phyloP scores from a whole-genome alignment of 2,113 vertebrate species.

The Aegithalos caudatus region DNA sequence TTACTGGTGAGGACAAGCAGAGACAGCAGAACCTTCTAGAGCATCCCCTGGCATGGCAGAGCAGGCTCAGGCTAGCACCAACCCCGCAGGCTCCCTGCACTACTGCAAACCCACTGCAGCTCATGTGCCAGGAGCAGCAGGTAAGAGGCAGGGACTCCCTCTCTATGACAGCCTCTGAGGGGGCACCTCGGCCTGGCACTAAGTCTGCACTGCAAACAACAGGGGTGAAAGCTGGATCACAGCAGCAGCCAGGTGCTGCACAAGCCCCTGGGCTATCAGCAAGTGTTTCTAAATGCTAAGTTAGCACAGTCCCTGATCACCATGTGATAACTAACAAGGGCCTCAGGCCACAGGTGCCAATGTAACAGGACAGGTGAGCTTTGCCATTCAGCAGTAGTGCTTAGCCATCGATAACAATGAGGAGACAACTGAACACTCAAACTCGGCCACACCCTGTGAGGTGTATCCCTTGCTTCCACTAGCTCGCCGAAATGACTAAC shows the following conservation, averaged over 20 bases:
- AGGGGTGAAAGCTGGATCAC: neutral
- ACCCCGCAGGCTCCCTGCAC: neutral
- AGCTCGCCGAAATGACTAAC: neutral
- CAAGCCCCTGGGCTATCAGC: neutral
- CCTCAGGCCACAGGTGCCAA: neutral
- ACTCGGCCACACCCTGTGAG: neutral
- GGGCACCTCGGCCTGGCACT: neutral
- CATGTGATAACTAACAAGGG: neutral
- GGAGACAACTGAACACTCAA: neutral
- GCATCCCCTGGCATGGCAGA: neutral
- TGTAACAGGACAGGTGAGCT: neutral
- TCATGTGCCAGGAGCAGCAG: neutral
- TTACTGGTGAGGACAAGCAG: neutral
- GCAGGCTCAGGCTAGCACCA: neutral
- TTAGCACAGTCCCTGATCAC: neutral
- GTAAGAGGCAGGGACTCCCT: neutral
- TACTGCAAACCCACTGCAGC: neutral
- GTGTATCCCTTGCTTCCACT: neutral
- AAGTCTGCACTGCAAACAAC: neutral
- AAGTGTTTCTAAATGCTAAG: conserved; percentile 10
- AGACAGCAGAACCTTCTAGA: neutral
- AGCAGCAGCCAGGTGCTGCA: neutral
- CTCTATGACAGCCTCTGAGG: neutral
- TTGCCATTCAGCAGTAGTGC: neutral
- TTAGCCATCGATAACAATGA: neutral